phyloP scores from a whole-genome alignment of 2,797 vertebrate genomes.

The Clamator glandarius region DNA sequence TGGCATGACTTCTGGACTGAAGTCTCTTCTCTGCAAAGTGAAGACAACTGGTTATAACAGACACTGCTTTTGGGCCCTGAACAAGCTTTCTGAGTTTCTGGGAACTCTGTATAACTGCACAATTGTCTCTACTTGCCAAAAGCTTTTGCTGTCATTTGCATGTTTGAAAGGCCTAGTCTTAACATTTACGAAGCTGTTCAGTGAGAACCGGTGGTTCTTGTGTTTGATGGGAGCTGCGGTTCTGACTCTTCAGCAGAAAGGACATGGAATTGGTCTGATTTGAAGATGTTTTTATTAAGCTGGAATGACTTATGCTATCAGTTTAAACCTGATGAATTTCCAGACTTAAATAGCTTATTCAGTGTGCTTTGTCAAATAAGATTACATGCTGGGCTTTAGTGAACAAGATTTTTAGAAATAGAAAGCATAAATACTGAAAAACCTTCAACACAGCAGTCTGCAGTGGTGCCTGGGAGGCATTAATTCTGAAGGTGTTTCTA shows the following conservation, averaged over 20 bases:
- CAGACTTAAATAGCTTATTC: slow-evolving; percentile 39
- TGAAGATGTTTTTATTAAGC: slow-evolving; percentile 51
- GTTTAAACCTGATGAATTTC: slow-evolving; percentile 52
- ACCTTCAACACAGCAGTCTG: background rate
- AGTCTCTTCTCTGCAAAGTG: background rate
- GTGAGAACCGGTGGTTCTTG: background rate
- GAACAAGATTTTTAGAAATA: slow-evolving; percentile 43
- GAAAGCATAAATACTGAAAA: slow-evolving; percentile 21
- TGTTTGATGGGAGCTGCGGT: background rate
- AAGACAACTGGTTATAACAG: background rate
- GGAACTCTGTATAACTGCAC: background rate
- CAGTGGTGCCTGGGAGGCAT: background rate
- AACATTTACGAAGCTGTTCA: background rate
- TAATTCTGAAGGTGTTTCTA: slow-evolving; percentile 17
- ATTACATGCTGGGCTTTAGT: slow-evolving; percentile 36
- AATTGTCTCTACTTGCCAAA: background rate
- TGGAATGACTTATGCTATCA: slow-evolving; percentile 16
- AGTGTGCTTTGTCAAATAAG: slow-evolving; percentile 29
- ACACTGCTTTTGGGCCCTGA: background rate
- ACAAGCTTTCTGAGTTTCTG: background rate
- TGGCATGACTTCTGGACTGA: background rate
- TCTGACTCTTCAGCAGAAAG: slow-evolving; percentile 14
- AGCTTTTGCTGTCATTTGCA: background rate
- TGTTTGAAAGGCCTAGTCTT: background rate
- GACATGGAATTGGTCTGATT: background rate